Conservation (phyloP, 2,113 vertebrate genomes). For the Tinamus guttatus region DNA sequence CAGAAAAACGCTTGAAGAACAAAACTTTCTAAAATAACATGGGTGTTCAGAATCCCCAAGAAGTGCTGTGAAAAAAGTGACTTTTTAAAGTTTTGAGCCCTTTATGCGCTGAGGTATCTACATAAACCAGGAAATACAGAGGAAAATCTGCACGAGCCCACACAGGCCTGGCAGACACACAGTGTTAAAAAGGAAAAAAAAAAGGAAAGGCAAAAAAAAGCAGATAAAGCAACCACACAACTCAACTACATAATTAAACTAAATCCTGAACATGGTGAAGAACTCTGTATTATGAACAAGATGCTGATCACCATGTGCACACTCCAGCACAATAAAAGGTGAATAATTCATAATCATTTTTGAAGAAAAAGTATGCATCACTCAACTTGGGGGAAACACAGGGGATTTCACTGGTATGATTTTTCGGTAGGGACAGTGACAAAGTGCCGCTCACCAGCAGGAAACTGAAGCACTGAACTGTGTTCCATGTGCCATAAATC, state of each 20-base stretch:
- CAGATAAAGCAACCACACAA: neutral
- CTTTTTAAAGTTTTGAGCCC: neutral
- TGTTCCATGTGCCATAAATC: constrained; percentile 78
- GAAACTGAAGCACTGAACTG: constrained; percentile 81
- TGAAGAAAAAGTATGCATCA: constrained; percentile 75
- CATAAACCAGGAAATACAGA: fast-evolving
- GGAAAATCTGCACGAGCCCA: neutral
- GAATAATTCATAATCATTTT: constrained; percentile 84
- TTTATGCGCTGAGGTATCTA: fast-evolving
- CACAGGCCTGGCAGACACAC: neutral
- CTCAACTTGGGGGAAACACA: constrained; percentile 68
- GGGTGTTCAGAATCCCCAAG: neutral
- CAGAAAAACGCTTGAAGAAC: neutral
- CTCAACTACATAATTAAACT: constrained; percentile 40
- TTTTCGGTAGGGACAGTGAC: constrained; percentile 78
- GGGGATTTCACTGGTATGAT: constrained; percentile 74
- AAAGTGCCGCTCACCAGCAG: constrained; percentile 73
- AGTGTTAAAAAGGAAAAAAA: neutral
- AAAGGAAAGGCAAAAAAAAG: fast-evolving
- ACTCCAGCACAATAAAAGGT: constrained; percentile 77
- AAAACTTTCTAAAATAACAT: fast-evolving
- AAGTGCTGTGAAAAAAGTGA: neutral
- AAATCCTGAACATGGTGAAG: constrained; percentile 31
- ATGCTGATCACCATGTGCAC: constrained; percentile 56
- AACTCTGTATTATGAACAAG: constrained; percentile 53